Evolutionary conservation across 1,140 invertebrate species (phyloP).

Genomic region (Tetramorium parvispinum): DNA sequence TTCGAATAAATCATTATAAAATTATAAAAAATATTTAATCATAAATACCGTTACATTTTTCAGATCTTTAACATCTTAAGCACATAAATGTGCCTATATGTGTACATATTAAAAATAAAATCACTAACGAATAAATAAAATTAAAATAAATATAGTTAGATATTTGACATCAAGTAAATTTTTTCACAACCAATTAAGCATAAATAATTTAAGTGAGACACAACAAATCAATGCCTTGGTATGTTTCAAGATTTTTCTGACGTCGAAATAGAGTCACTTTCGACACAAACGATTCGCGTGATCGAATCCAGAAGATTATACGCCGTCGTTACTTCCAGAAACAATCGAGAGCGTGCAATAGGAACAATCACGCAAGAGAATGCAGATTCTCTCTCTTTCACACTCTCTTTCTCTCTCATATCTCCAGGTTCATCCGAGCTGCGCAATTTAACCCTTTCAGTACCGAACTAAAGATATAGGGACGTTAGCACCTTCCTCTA

Average conservation of each 20-base stretch:
- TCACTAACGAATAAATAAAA: not conserved
- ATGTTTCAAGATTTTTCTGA: not conserved
- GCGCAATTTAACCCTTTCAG: conserved; percentile 52
- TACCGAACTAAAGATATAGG: conserved; percentile 28
- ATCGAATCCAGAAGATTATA: conserved; percentile 37
- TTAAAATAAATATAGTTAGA: not conserved
- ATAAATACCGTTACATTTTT: not conserved
- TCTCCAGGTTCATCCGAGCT: not conserved
- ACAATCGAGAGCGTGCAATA: conserved; percentile 36
- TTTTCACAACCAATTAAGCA: not conserved
- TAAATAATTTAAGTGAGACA: conserved; percentile 7
- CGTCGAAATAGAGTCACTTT: conserved; percentile 2
- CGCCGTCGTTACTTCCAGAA: conserved; percentile 38
- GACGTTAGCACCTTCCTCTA: not conserved
- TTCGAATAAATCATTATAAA: conserved; percentile 8
- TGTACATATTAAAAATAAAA: not conserved
- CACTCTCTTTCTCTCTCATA: not conserved
- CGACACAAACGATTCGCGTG: conserved; percentile 16
- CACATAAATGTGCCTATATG: not conserved
- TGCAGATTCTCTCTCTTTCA: conserved; percentile 7
- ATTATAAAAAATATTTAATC: conserved; percentile 1
- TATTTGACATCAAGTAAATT: not conserved
- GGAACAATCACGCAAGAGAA: conserved; percentile 63
- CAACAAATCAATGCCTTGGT: not conserved
- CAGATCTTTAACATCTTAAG: not conserved